A percentile compares a stretch with the other conserved stretches of the same genome.
Conservation (phyloP, 92 coral and sea anemone genomes). For the Zoanthus sansibaricus region DNA sequence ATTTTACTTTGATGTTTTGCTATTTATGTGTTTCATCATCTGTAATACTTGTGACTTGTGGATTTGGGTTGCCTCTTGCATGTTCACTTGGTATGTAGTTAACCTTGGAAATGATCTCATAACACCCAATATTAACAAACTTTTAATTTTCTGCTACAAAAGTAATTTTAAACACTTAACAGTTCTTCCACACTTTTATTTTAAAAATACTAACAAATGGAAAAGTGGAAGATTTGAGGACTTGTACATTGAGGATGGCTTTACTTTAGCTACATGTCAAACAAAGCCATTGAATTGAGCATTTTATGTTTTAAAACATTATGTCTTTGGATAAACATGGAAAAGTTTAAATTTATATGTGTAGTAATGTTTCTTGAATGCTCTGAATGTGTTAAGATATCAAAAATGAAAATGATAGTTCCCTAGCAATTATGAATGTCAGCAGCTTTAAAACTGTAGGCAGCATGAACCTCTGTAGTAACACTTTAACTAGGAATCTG, state of each 20-base stretch:
- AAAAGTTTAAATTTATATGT: background rate
- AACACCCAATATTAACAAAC: background rate
- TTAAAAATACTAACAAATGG: background rate
- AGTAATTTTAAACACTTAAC: background rate
- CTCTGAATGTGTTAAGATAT: background rate
- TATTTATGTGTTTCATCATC: background rate
- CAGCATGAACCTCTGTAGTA: too few relatives aligned
- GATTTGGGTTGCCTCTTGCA: background rate
- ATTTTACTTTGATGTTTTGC: background rate
- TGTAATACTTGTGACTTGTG: background rate
- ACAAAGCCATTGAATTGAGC: background rate
- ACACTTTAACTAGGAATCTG: background rate
- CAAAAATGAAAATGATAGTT: background rate
- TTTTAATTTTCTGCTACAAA: too few relatives aligned
- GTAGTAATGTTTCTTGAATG: background rate
- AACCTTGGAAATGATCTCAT: too few relatives aligned
- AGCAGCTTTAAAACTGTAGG: background rate
- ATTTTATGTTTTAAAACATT: background rate
- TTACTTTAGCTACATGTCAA: background rate
- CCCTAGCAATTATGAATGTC: background rate
- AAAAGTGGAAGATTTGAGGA: background rate
- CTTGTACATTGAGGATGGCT: background rate
- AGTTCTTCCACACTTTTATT: background rate
- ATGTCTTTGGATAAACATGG: background rate
- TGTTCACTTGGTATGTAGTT: too few relatives aligned